Percentiles rank a stretch among this genome's conserved stretches.
These are phyloP conservation scores for Hoplostethus mediterraneus DNA, from an alignment of 2,797 vertebrate species.

Conservation along the genomic window DNA sequence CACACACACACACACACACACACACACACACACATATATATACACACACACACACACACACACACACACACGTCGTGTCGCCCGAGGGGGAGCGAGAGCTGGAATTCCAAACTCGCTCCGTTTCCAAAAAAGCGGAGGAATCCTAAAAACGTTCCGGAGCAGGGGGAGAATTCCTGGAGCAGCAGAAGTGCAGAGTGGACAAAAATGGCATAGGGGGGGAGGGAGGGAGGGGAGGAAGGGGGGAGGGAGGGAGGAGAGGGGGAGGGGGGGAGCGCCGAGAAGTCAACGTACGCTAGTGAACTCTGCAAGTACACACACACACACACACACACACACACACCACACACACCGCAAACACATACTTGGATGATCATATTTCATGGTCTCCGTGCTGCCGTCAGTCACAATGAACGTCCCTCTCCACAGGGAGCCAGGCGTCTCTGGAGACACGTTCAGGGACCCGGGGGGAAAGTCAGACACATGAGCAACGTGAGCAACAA, in stretches of 20 bases:
- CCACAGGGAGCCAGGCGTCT: conserved; percentile 8
- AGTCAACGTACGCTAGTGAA: conserved; percentile 63
- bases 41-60: conserved; percentile 17
- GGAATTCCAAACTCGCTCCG: conserved; percentile 62
- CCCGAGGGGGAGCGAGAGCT: conserved; percentile 49
- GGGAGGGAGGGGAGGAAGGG: conserved; percentile 5
- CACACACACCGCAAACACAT: conserved; percentile 49
- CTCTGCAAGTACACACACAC: conserved; percentile 23
- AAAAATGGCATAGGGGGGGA: conserved; percentile 40
- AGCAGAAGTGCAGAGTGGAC: conserved; percentile 69
- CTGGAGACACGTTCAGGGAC: too few species aligned
- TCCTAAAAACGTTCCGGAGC: conserved; percentile 70
- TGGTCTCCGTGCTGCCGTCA: conserved; percentile 59
- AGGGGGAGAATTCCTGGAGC: conserved; percentile 54
- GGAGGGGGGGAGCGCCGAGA: conserved; percentile 43
- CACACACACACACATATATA: conserved; percentile 12
- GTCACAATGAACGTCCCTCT: conserved; percentile 62
- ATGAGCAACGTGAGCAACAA: background rate
- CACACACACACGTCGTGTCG: background rate
- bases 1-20: conserved; percentile 33
- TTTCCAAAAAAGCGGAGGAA: conserved; percentile 69
- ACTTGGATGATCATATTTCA: conserved; percentile 51
- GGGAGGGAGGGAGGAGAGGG: background rate
- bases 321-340: conserved; percentile 29
- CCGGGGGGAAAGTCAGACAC: background rate